phyloP scores from a whole-genome alignment of 2,113 vertebrate species.

The Tapirus terrestris region DNA sequence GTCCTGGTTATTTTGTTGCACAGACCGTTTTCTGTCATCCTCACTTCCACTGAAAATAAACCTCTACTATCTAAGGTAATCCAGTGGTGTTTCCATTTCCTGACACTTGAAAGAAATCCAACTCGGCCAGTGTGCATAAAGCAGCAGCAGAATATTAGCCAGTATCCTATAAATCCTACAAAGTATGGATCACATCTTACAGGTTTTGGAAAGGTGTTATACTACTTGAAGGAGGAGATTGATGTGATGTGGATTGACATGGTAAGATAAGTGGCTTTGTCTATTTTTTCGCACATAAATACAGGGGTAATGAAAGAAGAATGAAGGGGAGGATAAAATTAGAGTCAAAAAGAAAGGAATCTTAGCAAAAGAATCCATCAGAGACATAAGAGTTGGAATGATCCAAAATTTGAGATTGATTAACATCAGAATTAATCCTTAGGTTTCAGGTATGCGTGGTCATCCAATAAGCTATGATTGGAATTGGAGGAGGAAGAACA shows the following conservation, averaged over 20 bases:
- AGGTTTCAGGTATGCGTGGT: no score
- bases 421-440: background rate
- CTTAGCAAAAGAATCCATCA: background rate
- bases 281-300: background rate
- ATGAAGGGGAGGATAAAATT: background rate
- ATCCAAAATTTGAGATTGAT: background rate
- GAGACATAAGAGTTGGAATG: background rate
- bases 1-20: background rate
- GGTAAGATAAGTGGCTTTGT: background rate
- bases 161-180: background rate
- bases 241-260: background rate
- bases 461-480: no score
- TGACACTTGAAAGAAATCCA: background rate
- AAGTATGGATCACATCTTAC: background rate
- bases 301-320: background rate
- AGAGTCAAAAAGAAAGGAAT: background rate
- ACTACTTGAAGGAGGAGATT: background rate
- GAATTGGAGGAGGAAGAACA: background rate
- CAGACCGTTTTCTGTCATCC: background rate
- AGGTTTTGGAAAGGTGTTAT: no score
- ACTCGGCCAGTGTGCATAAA: background rate
- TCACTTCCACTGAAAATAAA: background rate
- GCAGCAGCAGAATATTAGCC: background rate
- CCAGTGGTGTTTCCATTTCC: background rate
- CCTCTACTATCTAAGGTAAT: background rate